phyloP scores from a whole-genome alignment of 2,113 vertebrate species.

The Loxodonta africana region DNA sequence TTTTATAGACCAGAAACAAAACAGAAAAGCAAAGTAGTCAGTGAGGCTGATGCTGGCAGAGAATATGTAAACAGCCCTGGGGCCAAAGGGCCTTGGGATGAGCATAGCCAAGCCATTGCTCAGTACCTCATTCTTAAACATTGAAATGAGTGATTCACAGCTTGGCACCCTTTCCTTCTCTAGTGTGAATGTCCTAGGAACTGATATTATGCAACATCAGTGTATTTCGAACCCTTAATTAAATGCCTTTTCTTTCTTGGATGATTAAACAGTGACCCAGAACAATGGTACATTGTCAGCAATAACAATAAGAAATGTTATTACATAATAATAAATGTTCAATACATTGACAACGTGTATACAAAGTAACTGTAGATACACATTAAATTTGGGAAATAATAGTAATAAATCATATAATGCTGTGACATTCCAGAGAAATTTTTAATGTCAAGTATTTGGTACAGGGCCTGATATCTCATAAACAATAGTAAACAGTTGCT shows the following conservation, averaged over 20 bases:
- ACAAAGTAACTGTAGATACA: background rate
- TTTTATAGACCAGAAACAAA: constrained; percentile 1
- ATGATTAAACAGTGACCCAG: constrained; percentile 20
- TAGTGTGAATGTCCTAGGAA: background rate
- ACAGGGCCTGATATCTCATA: background rate
- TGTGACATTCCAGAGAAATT: background rate
- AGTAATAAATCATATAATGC: too few relatives aligned
- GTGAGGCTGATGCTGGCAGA: too few relatives aligned
- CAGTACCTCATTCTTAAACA: background rate
- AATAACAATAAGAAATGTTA: background rate
- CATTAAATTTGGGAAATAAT: background rate
- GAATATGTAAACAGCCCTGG: background rate
- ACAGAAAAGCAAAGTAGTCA: background rate
- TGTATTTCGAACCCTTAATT: background rate
- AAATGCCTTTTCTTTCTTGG: constrained; percentile 9
- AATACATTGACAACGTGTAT: background rate
- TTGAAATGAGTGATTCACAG: background rate
- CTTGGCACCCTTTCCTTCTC: background rate
- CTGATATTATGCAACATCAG: background rate
- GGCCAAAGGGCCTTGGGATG: background rate
- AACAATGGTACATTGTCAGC: constrained; percentile 3
- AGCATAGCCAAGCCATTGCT: background rate
- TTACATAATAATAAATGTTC: background rate
- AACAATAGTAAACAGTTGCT: background rate
- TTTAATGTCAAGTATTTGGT: background rate